phyloP scores from a whole-genome alignment of 2,797 vertebrate genomes.

The Calcarius lapponicus region DNA sequence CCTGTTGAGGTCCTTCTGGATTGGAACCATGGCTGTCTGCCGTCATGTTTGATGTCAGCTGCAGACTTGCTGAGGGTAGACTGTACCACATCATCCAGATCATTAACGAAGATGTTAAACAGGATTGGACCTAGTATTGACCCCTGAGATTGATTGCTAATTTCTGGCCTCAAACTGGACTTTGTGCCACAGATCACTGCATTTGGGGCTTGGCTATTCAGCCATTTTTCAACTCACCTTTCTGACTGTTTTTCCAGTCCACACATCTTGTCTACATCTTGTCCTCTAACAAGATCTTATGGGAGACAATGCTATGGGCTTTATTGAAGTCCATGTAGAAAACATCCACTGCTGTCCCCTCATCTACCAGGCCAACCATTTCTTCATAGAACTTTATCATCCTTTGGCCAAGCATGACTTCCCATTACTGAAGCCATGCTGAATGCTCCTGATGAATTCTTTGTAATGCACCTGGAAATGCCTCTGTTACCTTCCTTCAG shows the following conservation, averaged over 20 bases:
- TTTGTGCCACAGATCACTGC: not conserved
- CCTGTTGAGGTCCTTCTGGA: not conserved
- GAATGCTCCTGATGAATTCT: not conserved
- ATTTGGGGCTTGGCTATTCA: not conserved
- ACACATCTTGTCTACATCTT: not conserved
- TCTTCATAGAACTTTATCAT: not conserved
- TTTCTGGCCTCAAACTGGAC: not conserved
- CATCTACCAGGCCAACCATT: not conserved
- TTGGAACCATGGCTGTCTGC: fast-evolving
- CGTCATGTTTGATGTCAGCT: not conserved
- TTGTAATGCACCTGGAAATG: not conserved
- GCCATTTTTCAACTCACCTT: not conserved
- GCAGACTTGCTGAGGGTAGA: not conserved
- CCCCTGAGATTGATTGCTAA: not conserved
- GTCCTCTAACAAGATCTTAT: not conserved
- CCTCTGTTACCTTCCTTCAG: not conserved
- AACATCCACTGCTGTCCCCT: not conserved
- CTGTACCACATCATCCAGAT: not conserved
- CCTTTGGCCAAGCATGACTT: not conserved
- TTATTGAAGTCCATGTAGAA: not conserved
- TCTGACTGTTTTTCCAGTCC: not conserved
- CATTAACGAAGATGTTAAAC: not conserved
- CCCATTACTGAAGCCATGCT: not conserved
- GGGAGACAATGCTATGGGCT: not conserved
- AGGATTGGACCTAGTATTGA: not conserved